Evolutionary conservation across 2,888 invertebrate genomes (phyloP).

Genomic region (Temnothorax unifasciatus): DNA sequence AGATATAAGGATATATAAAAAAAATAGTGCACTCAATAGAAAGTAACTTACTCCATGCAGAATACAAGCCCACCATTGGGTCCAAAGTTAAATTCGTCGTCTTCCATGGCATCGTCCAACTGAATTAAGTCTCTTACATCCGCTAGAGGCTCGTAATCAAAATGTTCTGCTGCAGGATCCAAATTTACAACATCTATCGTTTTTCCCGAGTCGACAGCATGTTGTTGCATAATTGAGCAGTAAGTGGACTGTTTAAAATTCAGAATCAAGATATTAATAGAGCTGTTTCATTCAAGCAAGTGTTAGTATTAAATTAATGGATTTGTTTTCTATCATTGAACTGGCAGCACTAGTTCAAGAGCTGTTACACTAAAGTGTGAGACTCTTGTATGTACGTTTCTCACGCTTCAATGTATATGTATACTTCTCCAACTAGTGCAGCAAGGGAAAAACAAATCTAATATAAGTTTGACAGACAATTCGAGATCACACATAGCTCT

Average conservation of each 20-base stretch:
- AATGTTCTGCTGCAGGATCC: conserved; percentile 99
- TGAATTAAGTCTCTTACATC: conserved; percentile 96
- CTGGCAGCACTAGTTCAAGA: too few relatives aligned
- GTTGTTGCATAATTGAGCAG: conserved; percentile 95
- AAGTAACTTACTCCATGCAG: conserved; percentile 94
- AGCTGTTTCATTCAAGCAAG: conserved; percentile 28
- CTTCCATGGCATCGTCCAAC: conserved; percentile 98
- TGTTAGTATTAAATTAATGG: conserved; percentile 2
- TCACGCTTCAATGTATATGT: too few relatives aligned
- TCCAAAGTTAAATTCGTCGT: conserved; percentile 96
- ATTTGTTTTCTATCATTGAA: too few relatives aligned
- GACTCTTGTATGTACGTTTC: too few relatives aligned
- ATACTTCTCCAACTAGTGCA: too few relatives aligned
- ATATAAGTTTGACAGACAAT: too few relatives aligned
- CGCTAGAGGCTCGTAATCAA: conserved; percentile 95
- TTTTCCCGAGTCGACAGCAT: conserved; percentile 92
- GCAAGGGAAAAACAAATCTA: too few relatives aligned
- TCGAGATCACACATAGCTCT: too few relatives aligned
- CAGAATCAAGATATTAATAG: background rate
- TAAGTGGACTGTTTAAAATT: conserved; percentile 93
- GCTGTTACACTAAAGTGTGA: too few relatives aligned
- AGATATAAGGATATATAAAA: background rate
- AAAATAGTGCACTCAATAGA: background rate
- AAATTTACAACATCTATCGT: conserved; percentile 96
- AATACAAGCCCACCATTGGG: conserved; percentile 99